These are phyloP conservation scores for Phoebastria nigripes DNA, from an alignment of 2,797 vertebrate species.

Conservation along the genomic window DNA sequence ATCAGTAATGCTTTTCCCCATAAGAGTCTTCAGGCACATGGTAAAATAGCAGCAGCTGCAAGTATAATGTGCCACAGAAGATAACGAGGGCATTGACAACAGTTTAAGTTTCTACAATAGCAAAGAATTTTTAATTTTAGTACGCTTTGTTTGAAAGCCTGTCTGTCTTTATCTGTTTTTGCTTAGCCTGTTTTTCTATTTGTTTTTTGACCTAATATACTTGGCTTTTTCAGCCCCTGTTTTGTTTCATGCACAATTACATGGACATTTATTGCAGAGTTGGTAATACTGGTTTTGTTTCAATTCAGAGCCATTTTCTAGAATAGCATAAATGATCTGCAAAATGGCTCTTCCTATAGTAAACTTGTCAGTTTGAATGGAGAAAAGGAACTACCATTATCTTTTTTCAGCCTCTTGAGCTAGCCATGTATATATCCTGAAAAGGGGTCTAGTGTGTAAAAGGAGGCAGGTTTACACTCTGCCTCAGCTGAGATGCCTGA, in stretches of 20 bases:
- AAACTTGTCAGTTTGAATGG: not conserved
- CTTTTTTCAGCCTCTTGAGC: not conserved
- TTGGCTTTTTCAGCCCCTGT: not conserved
- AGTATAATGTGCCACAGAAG: not conserved
- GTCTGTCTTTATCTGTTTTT: not conserved
- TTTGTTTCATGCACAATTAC: not conserved
- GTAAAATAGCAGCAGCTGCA: not conserved
- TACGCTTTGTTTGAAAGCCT: not conserved
- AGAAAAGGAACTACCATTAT: not conserved
- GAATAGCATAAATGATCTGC: not conserved
- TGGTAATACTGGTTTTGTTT: not conserved
- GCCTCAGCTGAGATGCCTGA: not conserved
- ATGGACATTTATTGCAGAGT: not conserved
- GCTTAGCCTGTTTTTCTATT: not conserved
- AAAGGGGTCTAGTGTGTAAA: not conserved
- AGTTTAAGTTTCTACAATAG: not conserved
- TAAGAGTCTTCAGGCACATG: accelerated
- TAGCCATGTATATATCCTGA: not conserved
- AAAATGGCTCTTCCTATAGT: not conserved
- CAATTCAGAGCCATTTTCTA: not conserved
- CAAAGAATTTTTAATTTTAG: not conserved
- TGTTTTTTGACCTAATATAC: not conserved
- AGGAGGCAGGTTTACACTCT: not conserved
- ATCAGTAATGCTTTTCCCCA: not conserved
- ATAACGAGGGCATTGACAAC: accelerated